phyloP scores from a whole-genome alignment of 2,888 invertebrate species.

The Ennomos fuscantarius region DNA sequence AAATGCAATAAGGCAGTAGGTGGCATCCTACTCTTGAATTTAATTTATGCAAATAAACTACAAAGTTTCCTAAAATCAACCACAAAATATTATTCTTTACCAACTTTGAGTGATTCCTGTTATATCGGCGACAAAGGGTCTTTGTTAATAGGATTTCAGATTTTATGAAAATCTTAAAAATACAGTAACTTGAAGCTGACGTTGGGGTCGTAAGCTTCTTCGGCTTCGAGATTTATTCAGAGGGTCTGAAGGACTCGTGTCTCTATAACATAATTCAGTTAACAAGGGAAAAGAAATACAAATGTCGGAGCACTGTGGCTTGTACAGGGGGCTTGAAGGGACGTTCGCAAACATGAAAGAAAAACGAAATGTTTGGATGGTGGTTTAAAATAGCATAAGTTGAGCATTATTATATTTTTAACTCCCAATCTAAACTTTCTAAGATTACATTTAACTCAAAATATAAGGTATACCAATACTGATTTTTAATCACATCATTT shows the following conservation, averaged over 20 bases:
- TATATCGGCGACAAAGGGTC: slow-evolving; percentile 38
- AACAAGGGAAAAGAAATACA: slow-evolving; percentile 65
- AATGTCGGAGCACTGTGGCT: slow-evolving; percentile 48
- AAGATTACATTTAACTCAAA: too few relatives aligned
- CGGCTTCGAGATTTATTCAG: slow-evolving; percentile 72
- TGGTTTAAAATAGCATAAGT: too few relatives aligned
- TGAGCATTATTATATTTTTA: too few relatives aligned
- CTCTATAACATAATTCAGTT: slow-evolving; percentile 73
- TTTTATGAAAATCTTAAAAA: slow-evolving; percentile 42
- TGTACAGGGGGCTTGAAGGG: slow-evolving; percentile 12
- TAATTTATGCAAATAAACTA: slow-evolving; percentile 27
- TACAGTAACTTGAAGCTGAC: slow-evolving; percentile 34
- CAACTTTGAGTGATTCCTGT: slow-evolving; percentile 30
- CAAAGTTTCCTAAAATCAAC: slow-evolving; percentile 16
- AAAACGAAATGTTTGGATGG: too few relatives aligned
- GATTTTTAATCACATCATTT: too few relatives aligned
- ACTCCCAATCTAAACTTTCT: too few relatives aligned
- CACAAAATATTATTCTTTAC: slow-evolving; percentile 29
- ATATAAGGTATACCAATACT: too few relatives aligned
- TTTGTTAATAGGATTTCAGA: slow-evolving; percentile 41
- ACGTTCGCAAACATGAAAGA: too few relatives aligned
- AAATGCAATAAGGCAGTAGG: too few relatives aligned
- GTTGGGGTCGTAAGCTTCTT: slow-evolving; percentile 48
- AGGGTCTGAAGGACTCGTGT: slow-evolving; percentile 70
- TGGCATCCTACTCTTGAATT: not conserved